Conservation (phyloP, 1,140 invertebrate genomes). For the Rhagoletis zephyria region DNA sequence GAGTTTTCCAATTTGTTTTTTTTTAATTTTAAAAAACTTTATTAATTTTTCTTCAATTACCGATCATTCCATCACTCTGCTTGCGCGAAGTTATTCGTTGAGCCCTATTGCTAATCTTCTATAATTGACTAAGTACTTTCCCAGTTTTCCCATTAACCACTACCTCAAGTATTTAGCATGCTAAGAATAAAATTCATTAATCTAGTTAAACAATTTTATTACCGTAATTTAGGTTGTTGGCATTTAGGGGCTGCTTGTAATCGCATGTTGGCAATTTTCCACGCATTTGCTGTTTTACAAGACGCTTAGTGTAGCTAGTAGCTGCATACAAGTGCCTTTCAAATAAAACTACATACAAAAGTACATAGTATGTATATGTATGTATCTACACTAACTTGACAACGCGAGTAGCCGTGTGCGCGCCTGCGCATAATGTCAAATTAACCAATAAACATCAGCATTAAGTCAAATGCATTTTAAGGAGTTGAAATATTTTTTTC, state of each 20-base stretch:
- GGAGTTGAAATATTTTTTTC: neutral
- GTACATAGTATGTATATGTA: neutral
- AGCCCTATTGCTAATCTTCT: no score
- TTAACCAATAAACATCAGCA: conserved; percentile 10
- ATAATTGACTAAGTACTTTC: no score
- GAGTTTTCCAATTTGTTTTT: no score
- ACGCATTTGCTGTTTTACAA: neutral
- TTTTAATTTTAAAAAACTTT: no score
- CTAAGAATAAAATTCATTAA: neutral
- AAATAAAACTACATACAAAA: neutral
- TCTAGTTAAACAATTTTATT: neutral
- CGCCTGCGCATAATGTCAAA: conserved; percentile 8
- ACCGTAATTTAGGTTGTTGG: neutral
- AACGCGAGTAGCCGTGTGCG: neutral
- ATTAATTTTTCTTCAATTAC: no score
- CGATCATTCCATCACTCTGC: no score
- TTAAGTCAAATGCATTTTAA: neutral
- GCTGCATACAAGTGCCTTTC: neutral
- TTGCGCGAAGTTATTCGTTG: no score
- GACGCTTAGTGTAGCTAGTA: neutral
- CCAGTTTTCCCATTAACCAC: no score
- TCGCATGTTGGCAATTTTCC: neutral
- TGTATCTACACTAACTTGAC: neutral
- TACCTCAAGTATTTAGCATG: no score
- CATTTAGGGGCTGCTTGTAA: neutral